Evolutionary conservation across 2,797 vertebrate genomes (phyloP).

Genomic region (Kryptolebias ocellatus): DNA sequence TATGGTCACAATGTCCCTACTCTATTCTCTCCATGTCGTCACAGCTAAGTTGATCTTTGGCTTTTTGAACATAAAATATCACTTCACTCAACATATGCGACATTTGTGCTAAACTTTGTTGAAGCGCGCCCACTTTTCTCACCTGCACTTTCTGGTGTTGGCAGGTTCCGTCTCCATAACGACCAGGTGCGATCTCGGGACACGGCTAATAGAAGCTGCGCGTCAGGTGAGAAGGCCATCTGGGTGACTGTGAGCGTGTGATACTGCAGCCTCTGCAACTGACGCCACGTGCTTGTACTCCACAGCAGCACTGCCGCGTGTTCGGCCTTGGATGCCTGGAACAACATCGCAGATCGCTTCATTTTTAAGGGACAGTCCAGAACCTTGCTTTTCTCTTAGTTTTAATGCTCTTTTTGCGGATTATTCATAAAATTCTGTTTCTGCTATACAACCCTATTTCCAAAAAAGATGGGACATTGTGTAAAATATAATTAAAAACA

Average conservation of each 20-base stretch:
- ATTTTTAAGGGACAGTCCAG: not conserved
- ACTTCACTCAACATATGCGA: not conserved
- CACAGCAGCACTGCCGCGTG: conserved; percentile 94
- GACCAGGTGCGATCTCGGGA: conserved; percentile 97
- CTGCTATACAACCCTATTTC: no score
- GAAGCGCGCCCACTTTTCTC: conserved; percentile 27
- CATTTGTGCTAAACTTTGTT: not conserved
- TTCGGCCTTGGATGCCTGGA: conserved; percentile 92
- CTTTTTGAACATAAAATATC: not conserved
- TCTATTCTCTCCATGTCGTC: not conserved
- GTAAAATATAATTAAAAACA: no score
- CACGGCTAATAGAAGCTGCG: conserved; percentile 89
- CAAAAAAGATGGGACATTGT: no score
- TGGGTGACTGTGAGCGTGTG: conserved; percentile 96
- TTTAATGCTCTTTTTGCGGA: not conserved
- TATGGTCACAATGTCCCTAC: not conserved
- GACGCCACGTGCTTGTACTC: conserved; percentile 90
- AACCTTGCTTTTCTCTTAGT: no score
- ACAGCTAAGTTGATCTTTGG: not conserved
- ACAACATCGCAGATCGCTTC: not conserved
- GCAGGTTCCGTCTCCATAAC: conserved; percentile 85
- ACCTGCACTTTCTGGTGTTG: conserved; percentile 80
- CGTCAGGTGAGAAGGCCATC: conserved; percentile 93
- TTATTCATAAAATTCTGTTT: not conserved
- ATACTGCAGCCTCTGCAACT: conserved; percentile 88